phyloP scores from a whole-genome alignment of 2,888 invertebrate species.

The Athalia rosae region DNA sequence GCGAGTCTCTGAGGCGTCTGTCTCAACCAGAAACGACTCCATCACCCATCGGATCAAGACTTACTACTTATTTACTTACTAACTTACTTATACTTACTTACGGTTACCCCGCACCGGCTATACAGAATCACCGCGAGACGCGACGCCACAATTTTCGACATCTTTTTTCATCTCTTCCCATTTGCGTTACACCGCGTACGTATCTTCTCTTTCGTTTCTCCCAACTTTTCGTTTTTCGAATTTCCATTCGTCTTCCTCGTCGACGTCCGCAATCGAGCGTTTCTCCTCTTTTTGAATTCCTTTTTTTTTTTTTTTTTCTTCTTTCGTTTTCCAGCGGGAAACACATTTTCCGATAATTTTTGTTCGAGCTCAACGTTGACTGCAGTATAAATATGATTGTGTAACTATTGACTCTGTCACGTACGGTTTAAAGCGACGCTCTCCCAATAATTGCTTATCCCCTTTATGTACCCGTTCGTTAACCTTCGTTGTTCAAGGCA shows the following conservation, averaged over 20 bases:
- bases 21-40: slow-evolving; percentile 65
- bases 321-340: background rate
- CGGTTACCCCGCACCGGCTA: slow-evolving; percentile 11
- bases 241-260: too few relatives aligned
- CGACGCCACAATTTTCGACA: slow-evolving; percentile 4
- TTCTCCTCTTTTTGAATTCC: background rate
- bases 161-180: too few relatives aligned
- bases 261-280: background rate
- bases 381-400: background rate
- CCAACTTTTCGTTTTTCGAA: too few relatives aligned
- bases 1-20: slow-evolving; percentile 60
- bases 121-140: too few relatives aligned
- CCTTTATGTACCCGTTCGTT: slow-evolving; percentile 30
- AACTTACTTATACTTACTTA: slow-evolving; percentile 13
- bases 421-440: slow-evolving; percentile 21
- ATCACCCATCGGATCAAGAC: slow-evolving; percentile 64
- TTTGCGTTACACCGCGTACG: too few relatives aligned
- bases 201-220: too few relatives aligned
- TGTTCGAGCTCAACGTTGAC: background rate
- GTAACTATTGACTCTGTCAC: background rate
- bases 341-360: background rate
- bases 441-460: slow-evolving; percentile 38
- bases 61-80: slow-evolving; percentile 40
- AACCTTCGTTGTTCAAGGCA: slow-evolving; percentile 25
- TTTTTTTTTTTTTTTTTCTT: background rate